Evolutionary conservation across 1,140 invertebrate genomes (phyloP).

Genomic region (Hetaerina americana): DNA sequence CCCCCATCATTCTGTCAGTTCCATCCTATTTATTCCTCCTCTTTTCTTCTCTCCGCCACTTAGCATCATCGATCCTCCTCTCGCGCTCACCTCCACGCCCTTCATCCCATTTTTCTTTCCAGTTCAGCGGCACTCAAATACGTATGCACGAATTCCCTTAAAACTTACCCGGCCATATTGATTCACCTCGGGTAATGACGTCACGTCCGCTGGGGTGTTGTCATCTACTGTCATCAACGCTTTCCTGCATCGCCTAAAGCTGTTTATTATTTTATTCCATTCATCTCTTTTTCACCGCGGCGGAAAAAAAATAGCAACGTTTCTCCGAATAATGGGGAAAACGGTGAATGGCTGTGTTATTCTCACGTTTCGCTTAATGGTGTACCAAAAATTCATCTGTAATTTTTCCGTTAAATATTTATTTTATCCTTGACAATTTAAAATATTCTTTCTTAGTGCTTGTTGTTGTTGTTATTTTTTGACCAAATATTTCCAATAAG

Average conservation of each 20-base stretch:
- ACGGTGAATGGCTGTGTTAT: too few species aligned
- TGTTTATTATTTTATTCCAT: neutral
- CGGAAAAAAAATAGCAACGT: neutral
- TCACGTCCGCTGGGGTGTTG: neutral
- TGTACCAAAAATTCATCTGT: too few species aligned
- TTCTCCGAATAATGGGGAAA: too few species aligned
- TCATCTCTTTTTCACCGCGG: neutral
- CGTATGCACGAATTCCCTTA: neutral
- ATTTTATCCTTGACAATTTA: too few species aligned
- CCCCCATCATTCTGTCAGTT: neutral
- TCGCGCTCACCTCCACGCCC: neutral
- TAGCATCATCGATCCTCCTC: neutral
- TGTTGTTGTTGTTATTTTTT: too few species aligned
- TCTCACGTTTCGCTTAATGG: too few species aligned
- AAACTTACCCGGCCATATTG: neutral
- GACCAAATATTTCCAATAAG: too few species aligned
- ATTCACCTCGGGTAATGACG: neutral
- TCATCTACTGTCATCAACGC: neutral
- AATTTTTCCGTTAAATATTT: too few species aligned
- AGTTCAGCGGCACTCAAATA: too few species aligned
- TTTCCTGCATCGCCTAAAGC: too few species aligned
- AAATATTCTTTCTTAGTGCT: too few species aligned
- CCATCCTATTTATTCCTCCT: neutral
- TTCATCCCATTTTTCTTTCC: neutral
- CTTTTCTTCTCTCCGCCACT: neutral